These are phyloP conservation scores for Glandiceps talaboti DNA, from an alignment of 53 echinoderm and acorn worm species.

Conservation along the genomic window DNA sequence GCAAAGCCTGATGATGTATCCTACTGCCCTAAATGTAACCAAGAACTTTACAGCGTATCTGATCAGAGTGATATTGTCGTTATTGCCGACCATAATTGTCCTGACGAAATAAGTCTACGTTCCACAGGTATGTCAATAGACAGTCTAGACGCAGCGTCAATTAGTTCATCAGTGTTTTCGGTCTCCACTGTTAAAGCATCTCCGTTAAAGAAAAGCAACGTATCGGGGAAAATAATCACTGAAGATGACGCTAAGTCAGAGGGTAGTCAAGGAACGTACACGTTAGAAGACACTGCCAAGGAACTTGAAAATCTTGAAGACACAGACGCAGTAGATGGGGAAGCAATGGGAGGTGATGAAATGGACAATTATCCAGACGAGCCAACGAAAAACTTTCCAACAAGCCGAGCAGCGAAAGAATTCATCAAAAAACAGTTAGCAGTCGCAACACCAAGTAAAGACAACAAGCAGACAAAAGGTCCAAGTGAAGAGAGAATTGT, in stretches of 20 bases:
- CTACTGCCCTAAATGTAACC: conserved; percentile 44
- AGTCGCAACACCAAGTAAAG: neutral
- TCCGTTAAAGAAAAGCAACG: neutral
- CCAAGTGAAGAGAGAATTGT: neutral
- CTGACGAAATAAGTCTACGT: conserved; percentile 6
- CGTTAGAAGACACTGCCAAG: conserved; percentile 43
- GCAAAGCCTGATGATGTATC: conserved; percentile 38
- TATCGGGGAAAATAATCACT: neutral
- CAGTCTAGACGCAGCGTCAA: neutral
- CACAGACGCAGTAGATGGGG: conserved; percentile 21
- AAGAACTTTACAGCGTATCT: conserved; percentile 57
- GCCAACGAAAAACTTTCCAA: conserved; percentile 9
- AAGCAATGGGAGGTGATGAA: conserved; percentile 13
- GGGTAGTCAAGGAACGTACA: conserved; percentile 85
- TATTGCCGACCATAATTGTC: conserved; percentile 39
- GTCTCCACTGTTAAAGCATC: neutral
- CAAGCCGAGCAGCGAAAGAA: conserved; percentile 21
- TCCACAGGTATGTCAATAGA: neutral
- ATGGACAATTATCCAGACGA: conserved; percentile 11
- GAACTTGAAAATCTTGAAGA: conserved; percentile 14
- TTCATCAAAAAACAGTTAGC: conserved; percentile 18
- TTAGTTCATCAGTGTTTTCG: neutral
- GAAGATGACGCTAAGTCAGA: conserved; percentile 4
- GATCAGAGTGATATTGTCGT: conserved; percentile 90
- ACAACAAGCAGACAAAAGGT: neutral